Evolutionary conservation across 2,113 vertebrate genomes (phyloP).

Genomic region (Pithys albifrons): DNA sequence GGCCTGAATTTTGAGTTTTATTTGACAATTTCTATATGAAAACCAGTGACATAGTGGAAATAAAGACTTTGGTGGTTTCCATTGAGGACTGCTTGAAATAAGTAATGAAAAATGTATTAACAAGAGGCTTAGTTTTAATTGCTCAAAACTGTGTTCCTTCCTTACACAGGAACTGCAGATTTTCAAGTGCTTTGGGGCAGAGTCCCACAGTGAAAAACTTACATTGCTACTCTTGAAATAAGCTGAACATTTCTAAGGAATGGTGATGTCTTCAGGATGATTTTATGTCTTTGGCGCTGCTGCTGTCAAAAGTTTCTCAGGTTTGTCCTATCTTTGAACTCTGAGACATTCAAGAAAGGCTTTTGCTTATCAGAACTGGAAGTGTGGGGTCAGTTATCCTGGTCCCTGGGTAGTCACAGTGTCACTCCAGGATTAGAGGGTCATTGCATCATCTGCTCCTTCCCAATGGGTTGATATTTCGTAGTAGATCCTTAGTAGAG

Average conservation of each 20-base stretch:
- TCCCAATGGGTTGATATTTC: conserved; percentile 21
- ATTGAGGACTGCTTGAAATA: not conserved
- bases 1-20: not conserved
- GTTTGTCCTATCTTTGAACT: not conserved
- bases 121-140: not conserved
- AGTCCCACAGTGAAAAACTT: not conserved
- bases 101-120: not conserved
- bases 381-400: not conserved
- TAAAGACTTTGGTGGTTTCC: not conserved
- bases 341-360: not conserved
- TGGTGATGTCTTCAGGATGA: not conserved
- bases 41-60: not conserved
- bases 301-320: not conserved
- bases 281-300: not conserved
- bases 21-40: not conserved
- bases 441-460: not conserved
- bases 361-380: not conserved
- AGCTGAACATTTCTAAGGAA: not conserved
- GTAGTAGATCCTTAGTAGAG: not conserved
- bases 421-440: not conserved
- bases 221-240: not conserved
- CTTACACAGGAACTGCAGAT: not conserved
- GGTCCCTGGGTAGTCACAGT: not conserved
- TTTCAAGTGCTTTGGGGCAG: not conserved
- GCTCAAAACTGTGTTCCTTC: not conserved